Base-by-base conservation (phyloP, 2,113 vertebrate species). In the Mastomys coucha region DNA sequence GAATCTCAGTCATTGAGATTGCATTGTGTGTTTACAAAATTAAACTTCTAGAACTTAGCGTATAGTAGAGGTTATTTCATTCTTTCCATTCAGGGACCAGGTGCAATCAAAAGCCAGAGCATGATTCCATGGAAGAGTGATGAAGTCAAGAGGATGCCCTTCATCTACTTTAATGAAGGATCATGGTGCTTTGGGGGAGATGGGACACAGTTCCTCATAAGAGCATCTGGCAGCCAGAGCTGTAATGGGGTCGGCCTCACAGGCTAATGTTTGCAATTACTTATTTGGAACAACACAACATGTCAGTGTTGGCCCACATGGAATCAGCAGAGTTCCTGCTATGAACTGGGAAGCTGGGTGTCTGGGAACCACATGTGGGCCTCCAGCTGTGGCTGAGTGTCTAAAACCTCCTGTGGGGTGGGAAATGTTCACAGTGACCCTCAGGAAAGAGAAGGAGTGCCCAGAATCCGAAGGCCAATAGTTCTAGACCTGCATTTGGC, bases 191-290 rank as follows among this genome's bases (percentile, higher is more conserved):
- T 2, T 16, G 33, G 65, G 89, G 80, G 76, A 95, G 96, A 93
- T n/a, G n/a, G n/a, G n/a, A n/a, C n/a, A n/a, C 85, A 78, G 75
- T 33, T 92, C 36, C 42, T 96, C 28, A 86, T 19, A 81, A 72
- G 72, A 91, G 97, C 97, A 98, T 97, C 97, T 97, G 97, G 96
- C 90, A 91, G 88, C 95, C 96, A 96, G 97, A 88, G 78, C 33
- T 56, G 53, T 95, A 84, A 96, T 95, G 76, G 93, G 80, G 85
- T 95, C 5, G 5, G 80, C 90, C 92, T 97, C 92, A 95, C 45
- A 97, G 94, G 95, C 39, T 95, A 96, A 73, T 95, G 92, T 96
- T 97, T 96, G 96, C 93, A 95, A 94, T 97, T 87, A 90, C 75
- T 98, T 97, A 95, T 85, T 89, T 97, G 96, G 73, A 97, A 97